A percentile compares a stretch with the other conserved stretches of the same genome.
Conservation (phyloP, 2,797 vertebrate species). For the Anniella stebbinsi region DNA sequence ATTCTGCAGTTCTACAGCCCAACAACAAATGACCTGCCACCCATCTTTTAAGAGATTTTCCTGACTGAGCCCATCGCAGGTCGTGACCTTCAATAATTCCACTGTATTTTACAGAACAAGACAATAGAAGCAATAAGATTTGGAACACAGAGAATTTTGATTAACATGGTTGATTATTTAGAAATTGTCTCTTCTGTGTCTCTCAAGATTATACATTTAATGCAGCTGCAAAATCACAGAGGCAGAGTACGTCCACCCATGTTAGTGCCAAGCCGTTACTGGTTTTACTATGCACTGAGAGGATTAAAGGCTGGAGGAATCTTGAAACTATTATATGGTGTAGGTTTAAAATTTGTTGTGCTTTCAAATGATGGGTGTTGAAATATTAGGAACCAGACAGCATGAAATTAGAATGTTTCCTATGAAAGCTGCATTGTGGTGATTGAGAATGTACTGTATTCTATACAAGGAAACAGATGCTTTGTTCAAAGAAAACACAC, state of each 20-base stretch:
- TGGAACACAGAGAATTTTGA: neutral
- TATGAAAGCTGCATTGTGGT: slow-evolving; percentile 11
- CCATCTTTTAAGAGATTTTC: neutral
- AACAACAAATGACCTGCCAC: neutral
- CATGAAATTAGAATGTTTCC: slow-evolving; percentile 1
- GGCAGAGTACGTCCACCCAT: neutral
- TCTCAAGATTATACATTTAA: slow-evolving; percentile 4
- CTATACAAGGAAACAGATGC: neutral
- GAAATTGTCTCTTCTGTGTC: neutral
- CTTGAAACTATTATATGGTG: neutral
- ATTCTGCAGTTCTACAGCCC: neutral
- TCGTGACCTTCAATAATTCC: neutral
- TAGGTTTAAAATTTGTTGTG: slow-evolving; percentile 7
- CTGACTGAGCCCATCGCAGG: neutral
- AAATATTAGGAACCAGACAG: slow-evolving; percentile 3
- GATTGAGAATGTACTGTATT: neutral
- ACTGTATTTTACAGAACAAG: neutral
- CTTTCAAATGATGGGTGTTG: neutral
- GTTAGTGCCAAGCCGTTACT: neutral
- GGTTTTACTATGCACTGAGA: slow-evolving; percentile 24
- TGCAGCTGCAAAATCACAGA: neutral
- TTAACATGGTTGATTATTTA: neutral
- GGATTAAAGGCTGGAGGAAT: slow-evolving; percentile 5
- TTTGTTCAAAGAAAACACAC: neutral
- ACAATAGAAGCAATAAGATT: neutral